Evolutionary conservation across 2,888 invertebrate genomes (phyloP).

Genomic region (Netelia inedita): DNA sequence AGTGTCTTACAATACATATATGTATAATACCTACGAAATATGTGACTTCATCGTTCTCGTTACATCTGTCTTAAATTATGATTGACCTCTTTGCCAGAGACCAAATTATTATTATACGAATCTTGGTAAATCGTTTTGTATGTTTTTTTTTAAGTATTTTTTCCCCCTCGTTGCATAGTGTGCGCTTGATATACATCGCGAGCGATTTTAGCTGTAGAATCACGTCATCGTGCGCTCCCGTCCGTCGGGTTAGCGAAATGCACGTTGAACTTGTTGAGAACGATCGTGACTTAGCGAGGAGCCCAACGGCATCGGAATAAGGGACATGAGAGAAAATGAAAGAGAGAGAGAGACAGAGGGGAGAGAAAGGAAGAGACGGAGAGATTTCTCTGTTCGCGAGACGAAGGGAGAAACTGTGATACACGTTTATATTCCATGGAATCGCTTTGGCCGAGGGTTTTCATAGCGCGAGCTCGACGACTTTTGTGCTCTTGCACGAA

Average conservation of each 20-base stretch:
- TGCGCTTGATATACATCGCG: neutral
- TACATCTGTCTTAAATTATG: slow-evolving; percentile 25
- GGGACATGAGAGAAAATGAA: neutral
- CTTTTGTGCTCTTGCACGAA: slow-evolving; percentile 48
- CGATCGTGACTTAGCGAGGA: slow-evolving; percentile 56
- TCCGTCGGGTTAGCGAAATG: slow-evolving; percentile 17
- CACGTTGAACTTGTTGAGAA: slow-evolving; percentile 37
- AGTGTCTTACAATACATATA: neutral
- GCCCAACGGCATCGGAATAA: slow-evolving; percentile 4
- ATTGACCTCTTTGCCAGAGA: slow-evolving; percentile 28
- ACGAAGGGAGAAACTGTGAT: slow-evolving; percentile 21
- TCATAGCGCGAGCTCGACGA: slow-evolving; percentile 35
- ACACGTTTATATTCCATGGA: slow-evolving; percentile 31
- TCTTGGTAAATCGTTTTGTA: neutral
- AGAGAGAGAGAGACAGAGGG: slow-evolving; percentile 1
- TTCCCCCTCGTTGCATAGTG: neutral
- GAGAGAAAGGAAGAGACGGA: slow-evolving; percentile 7
- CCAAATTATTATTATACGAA: slow-evolving; percentile 37
- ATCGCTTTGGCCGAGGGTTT: slow-evolving; percentile 28
- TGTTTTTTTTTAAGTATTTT: slow-evolving; percentile 9
- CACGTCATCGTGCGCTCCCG: neutral
- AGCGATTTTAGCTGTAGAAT: slow-evolving; percentile 1
- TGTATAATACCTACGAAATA: neutral
- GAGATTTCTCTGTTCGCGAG: neutral
- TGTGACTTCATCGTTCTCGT: slow-evolving; percentile 1